Percentiles rank a stretch among this genome's conserved stretches.
Evolutionary conservation across 2,113 vertebrate genomes (phyloP).

Genomic region (Aythya baeri): DNA sequence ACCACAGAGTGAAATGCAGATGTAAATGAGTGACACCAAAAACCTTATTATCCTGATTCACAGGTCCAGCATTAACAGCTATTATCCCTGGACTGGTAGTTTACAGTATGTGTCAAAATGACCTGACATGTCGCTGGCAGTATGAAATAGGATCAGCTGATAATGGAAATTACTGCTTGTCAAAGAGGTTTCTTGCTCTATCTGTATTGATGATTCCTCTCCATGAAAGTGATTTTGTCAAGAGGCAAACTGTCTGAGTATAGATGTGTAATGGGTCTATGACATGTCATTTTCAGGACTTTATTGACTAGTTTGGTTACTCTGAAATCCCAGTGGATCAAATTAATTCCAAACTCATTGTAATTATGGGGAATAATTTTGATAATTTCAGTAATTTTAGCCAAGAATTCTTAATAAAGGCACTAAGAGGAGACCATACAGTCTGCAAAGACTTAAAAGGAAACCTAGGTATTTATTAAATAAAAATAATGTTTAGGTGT

Average conservation of each 20-base stretch:
- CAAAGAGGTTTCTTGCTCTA: background rate
- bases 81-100: background rate
- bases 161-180: constrained; percentile 18
- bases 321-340: background rate
- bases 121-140: background rate
- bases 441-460: background rate
- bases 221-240: background rate
- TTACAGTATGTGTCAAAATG: constrained; percentile 28
- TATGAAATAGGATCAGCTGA: background rate
- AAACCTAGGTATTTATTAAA: background rate
- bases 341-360: background rate
- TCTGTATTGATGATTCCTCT: background rate
- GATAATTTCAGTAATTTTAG: background rate
- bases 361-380: background rate
- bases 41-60: constrained; percentile 10
- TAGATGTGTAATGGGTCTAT: background rate
- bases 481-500: background rate
- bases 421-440: background rate
- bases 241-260: background rate
- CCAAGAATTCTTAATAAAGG: background rate
- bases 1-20: background rate
- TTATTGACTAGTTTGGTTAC: background rate
- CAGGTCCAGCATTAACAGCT: background rate
- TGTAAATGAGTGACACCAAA: background rate
- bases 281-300: background rate